A percentile compares a stretch with the other conserved stretches of the same genome.
Evolutionary conservation across 2,797 vertebrate genomes (phyloP).

Genomic region (Aplochiton taeniatus): DNA sequence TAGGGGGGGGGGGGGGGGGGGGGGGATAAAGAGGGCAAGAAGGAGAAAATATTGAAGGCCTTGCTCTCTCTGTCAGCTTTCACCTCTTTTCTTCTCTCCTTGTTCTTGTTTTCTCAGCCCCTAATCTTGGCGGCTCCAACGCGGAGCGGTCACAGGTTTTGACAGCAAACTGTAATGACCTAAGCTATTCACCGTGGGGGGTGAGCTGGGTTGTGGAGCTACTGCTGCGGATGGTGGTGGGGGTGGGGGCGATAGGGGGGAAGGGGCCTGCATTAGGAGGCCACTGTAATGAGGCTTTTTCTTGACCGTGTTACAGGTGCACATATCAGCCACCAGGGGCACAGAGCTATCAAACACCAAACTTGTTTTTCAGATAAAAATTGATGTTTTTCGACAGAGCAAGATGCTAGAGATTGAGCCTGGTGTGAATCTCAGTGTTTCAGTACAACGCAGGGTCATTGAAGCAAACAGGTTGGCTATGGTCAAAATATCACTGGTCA

Average conservation of each 20-base stretch:
- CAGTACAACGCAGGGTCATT: too few species aligned
- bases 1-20: conserved; percentile 4
- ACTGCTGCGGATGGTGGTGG: neutral
- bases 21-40: conserved; percentile 35
- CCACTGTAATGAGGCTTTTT: conserved; percentile 58
- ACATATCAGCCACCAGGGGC: conserved; percentile 42
- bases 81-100: conserved; percentile 62
- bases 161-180: conserved; percentile 77
- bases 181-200: conserved; percentile 64
- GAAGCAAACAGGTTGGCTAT: too few species aligned
- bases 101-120: conserved; percentile 71
- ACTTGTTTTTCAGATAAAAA: too few species aligned
- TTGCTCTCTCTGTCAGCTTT: conserved; percentile 70
- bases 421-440: too few species aligned
- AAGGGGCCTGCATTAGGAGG: conserved; percentile 11
- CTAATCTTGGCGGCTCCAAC: conserved; percentile 65
- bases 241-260: neutral
- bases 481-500: too few species aligned
- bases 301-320: conserved; percentile 35
- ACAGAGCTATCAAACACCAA: too few species aligned
- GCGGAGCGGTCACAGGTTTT: conserved; percentile 73
- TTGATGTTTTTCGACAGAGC: too few species aligned
- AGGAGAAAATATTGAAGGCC: conserved; percentile 71
- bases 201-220: neutral
- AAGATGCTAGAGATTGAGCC: too few species aligned